Conservation (phyloP, 2,113 vertebrate genomes). For the Brachypteracias leptosomus region DNA sequence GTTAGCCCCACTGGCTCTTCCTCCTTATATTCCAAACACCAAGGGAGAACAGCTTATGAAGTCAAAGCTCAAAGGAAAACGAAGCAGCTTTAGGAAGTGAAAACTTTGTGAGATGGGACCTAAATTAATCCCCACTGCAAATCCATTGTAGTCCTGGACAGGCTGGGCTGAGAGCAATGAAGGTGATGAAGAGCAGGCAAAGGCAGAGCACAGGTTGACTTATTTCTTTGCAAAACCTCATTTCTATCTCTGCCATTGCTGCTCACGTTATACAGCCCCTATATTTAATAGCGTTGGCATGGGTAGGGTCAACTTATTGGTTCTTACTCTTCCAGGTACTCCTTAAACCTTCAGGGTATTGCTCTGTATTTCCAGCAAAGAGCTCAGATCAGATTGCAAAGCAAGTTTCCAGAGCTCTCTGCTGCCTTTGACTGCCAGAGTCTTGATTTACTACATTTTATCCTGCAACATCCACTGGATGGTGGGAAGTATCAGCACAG, state of each 20-base stretch:
- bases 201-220: not conserved
- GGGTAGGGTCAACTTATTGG: not conserved
- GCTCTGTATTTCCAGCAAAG: not conserved
- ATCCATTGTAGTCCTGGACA: not conserved
- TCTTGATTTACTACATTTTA: not conserved
- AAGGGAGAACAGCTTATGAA: constrained; percentile 51
- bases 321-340: not conserved
- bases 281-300: not conserved
- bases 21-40: constrained; percentile 17
- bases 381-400: not conserved
- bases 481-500: not conserved
- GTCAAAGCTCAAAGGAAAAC: constrained; percentile 47
- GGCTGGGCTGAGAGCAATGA: not conserved
- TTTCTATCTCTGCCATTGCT: not conserved
- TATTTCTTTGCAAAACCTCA: not conserved
- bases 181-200: not conserved
- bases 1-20: constrained; percentile 6
- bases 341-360: not conserved
- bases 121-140: not conserved
- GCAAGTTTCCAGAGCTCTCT: not conserved
- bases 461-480: not conserved
- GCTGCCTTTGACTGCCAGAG: not conserved
- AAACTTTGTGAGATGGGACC: not conserved
- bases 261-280: not conserved
- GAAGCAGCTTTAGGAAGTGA: constrained; percentile 34